Base-by-base conservation (phyloP, 2,113 vertebrate genomes). In the Solea solea region DNA sequence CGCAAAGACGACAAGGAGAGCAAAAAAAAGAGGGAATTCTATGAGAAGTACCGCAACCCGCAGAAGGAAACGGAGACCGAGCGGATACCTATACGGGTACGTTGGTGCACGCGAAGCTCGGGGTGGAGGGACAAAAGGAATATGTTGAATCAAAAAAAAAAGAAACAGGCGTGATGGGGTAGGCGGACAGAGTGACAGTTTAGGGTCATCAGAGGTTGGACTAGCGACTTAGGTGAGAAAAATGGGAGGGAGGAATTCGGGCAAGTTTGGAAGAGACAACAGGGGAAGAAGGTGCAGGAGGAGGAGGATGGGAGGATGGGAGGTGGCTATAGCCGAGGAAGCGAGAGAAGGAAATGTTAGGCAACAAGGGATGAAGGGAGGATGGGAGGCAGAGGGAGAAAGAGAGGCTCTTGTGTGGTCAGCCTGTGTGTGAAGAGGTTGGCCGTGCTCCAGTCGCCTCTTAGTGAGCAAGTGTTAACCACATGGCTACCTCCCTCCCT, bases 31-130 rank as follows among this genome's bases (percentile, higher is more conserved):
- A 94, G 94, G 64, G 96, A 98, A 89, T 96, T 97, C 87, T 97
- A 98, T 15, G 97, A 98, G 88, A 98, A 99, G 81, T 98, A 98
- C 79, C 95, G 97, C 61, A 98, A 98, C 88, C 97, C 97, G 1
- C 97, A 98, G 89, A 97, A 96, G 91, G 97, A 99, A 85, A 95
- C 93, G 44, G 96, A 99, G 91, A 97, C 93, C 4, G 90, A 95
- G 64, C 95, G 95, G 79, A 90, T 97, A 77, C 96, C 94, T 50
- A 95, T 98, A 91, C 94, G 97, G 93, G 97, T 99, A 92, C 95
- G 96, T 80, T 40, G 59, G 64, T n/a, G n/a, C n/a, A n/a, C n/a
- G n/a, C n/a, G n/a, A n/a, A n/a, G n/a, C n/a, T n/a, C n/a, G n/a
- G n/a, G n/a, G n/a, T 45, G 42, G 78, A 74, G 81, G 57, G 76